These are phyloP conservation scores for Megaceryle alcyon DNA, from an alignment of 2,797 vertebrate species.

Conservation along the genomic window DNA sequence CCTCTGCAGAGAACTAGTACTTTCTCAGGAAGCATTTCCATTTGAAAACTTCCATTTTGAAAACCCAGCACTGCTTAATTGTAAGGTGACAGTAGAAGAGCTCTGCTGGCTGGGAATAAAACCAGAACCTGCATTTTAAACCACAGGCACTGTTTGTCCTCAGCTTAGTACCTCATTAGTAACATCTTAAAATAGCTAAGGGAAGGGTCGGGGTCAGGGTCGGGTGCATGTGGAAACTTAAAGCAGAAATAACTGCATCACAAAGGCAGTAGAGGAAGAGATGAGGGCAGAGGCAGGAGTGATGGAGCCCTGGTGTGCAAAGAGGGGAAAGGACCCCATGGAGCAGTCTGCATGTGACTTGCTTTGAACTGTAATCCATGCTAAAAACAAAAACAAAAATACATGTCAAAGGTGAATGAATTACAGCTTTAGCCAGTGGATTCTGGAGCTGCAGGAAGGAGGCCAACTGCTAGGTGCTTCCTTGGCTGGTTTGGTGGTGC, in stretches of 20 bases:
- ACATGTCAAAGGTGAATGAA: not conserved
- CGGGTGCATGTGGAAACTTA: accelerated
- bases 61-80: not conserved
- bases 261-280: not conserved
- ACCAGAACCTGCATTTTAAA: not conserved
- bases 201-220: accelerated
- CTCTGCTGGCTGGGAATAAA: not conserved
- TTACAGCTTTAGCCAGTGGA: not conserved
- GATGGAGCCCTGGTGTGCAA: accelerated
- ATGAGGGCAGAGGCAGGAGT: not conserved
- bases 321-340: not conserved
- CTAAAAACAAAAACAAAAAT: not conserved
- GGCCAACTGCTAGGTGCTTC: not conserved
- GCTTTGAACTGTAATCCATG: not conserved
- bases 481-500: not conserved
- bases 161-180: not conserved
- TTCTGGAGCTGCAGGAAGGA: not conserved
- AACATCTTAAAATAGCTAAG: not conserved
- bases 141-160: not conserved
- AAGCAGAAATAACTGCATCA: not conserved
- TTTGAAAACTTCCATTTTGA: not conserved
- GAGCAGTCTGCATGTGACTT: not conserved
- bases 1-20: not conserved
- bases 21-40: not conserved
- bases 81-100: not conserved